Evolutionary conservation across 2,113 vertebrate genomes (phyloP).

Genomic region (Oncorhynchus mykiss): DNA sequence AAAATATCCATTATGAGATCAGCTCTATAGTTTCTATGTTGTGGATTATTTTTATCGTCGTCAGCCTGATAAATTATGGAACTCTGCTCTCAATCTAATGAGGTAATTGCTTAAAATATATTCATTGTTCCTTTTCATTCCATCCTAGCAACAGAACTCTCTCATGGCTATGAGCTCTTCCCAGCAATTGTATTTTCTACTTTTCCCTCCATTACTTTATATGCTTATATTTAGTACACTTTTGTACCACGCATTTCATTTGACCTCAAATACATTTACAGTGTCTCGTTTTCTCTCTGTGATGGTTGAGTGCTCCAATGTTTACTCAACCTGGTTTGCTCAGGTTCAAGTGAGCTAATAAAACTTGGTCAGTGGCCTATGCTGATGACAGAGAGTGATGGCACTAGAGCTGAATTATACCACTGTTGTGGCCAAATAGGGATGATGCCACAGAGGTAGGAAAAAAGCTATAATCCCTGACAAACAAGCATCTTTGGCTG

Average conservation of each 20-base stretch:
- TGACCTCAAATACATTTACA: slow-evolving; percentile 25
- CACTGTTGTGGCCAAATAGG: slow-evolving; percentile 59
- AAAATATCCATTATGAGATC: slow-evolving; percentile 78
- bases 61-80: slow-evolving; percentile 72
- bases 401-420: slow-evolving; percentile 53
- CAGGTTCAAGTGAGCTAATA: slow-evolving; percentile 58
- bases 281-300: slow-evolving; percentile 27
- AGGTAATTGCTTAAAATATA: slow-evolving; percentile 76
- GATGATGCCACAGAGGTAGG: slow-evolving; percentile 56
- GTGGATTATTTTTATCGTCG: slow-evolving; percentile 76
- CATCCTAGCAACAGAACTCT: slow-evolving; percentile 59
- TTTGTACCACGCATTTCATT: slow-evolving; percentile 9
- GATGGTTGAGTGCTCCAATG: slow-evolving; percentile 41
- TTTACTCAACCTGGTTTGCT: slow-evolving; percentile 57
- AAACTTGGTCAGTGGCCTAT: slow-evolving; percentile 58
- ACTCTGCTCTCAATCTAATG: slow-evolving; percentile 65
- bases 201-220: slow-evolving; percentile 30
- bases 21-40: slow-evolving; percentile 74
- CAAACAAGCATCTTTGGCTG: slow-evolving; percentile 74
- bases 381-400: slow-evolving; percentile 59
- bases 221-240: slow-evolving; percentile 29
- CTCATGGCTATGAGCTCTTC: slow-evolving; percentile 53
- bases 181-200: slow-evolving; percentile 33
- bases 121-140: slow-evolving; percentile 65
- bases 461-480: slow-evolving; percentile 67